phyloP scores from a whole-genome alignment of 1,140 invertebrate genomes.

The Heterodera carotae region DNA sequence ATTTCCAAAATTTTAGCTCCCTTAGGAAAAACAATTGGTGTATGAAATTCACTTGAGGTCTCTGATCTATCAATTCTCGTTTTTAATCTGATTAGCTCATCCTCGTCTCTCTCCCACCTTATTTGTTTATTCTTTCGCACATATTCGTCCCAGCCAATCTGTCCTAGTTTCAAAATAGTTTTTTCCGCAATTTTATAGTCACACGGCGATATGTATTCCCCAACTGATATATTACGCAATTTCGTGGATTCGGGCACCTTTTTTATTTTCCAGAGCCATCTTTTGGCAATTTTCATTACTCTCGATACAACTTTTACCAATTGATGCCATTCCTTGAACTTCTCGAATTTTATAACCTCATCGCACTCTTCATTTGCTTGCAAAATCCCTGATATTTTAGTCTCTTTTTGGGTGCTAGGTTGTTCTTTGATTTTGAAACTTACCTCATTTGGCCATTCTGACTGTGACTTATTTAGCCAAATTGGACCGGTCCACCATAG shows the following conservation, averaged over 20 bases:
- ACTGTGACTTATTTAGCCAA: background rate
- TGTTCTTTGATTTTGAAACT: background rate
- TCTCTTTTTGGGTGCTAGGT: no score
- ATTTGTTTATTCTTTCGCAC: background rate
- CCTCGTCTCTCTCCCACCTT: background rate
- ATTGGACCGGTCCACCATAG: constrained; percentile 4
- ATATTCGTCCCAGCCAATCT: background rate
- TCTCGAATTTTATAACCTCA: background rate
- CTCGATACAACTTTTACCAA: constrained; percentile 1
- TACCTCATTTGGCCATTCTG: background rate
- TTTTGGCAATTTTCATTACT: background rate
- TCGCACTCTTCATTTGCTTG: no score
- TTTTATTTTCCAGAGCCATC: constrained; percentile 1
- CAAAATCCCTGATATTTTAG: no score
- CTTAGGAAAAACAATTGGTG: constrained; percentile 12
- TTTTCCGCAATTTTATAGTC: background rate
- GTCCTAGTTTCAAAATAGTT: background rate
- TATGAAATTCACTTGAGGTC: background rate
- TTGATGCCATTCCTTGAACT: constrained; percentile 2
- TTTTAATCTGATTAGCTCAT: background rate
- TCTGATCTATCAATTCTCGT: background rate
- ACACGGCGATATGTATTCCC: background rate
- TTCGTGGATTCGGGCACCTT: background rate
- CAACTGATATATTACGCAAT: background rate
- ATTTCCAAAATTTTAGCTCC: background rate